phyloP scores from a whole-genome alignment of 2,888 invertebrate genomes.

The Lagria hirta region DNA sequence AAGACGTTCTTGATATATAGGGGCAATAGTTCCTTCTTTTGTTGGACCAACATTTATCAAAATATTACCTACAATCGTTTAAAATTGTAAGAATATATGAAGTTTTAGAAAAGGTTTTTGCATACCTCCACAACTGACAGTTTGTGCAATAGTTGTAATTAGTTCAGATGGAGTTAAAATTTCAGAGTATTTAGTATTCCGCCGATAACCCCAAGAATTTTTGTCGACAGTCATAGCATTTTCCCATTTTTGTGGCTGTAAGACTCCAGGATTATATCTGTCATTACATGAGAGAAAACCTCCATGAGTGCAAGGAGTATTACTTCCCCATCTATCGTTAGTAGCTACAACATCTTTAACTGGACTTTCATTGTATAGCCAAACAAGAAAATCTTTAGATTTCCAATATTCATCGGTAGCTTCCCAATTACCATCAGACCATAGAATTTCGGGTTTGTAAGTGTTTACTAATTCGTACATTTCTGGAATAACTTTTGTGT shows the following conservation, averaged over 20 bases:
- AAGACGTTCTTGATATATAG: conserved; percentile 85
- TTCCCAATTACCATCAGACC: conserved; percentile 96
- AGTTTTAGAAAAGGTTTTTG: not conserved
- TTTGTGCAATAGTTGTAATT: conserved; percentile 69
- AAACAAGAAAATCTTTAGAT: conserved; percentile 80
- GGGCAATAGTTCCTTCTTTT: conserved; percentile 80
- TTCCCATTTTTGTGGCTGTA: conserved; percentile 93
- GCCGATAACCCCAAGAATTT: conserved; percentile 82
- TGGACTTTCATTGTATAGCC: conserved; percentile 93
- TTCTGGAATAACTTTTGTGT: conserved; percentile 74
- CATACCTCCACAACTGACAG: conserved; percentile 82
- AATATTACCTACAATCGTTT: conserved; percentile 64
- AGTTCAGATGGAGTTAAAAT: conserved; percentile 70
- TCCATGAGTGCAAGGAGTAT: conserved; percentile 80
- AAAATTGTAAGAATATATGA: not conserved
- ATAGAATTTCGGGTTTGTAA: conserved; percentile 75
- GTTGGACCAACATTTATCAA: conserved; percentile 88
- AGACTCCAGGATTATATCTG: conserved; percentile 81
- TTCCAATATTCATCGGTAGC: conserved; percentile 79
- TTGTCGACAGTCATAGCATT: conserved; percentile 91
- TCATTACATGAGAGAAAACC: conserved; percentile 86
- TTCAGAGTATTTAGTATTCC: conserved; percentile 68
- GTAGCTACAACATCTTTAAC: conserved; percentile 85
- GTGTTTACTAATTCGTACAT: conserved; percentile 70
- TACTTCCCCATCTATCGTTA: conserved; percentile 92